phyloP scores from a whole-genome alignment of 2,888 invertebrate genomes.

The Cryptops parisi region DNA sequence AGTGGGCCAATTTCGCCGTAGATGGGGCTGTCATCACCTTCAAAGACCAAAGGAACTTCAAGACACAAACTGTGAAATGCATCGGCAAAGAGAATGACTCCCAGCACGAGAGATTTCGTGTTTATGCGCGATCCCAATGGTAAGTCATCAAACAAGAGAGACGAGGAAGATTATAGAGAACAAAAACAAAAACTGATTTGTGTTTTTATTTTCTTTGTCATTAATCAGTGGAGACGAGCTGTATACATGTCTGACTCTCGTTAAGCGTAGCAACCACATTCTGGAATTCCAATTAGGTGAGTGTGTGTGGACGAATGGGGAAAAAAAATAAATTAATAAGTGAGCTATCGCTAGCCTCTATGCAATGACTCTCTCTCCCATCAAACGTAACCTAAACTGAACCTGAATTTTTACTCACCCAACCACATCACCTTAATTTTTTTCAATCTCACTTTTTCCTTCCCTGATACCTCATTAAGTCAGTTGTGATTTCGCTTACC shows the following conservation, averaged over 20 bases:
- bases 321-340: too few relatives aligned
- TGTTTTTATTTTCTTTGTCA: slow-evolving; percentile 15
- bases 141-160: slow-evolving; percentile 24
- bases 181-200: background rate
- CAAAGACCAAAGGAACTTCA: slow-evolving; percentile 39
- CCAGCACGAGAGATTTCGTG: slow-evolving; percentile 35
- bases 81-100: slow-evolving; percentile 28
- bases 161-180: background rate
- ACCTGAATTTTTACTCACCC: too few relatives aligned
- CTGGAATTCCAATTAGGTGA: slow-evolving; percentile 43
- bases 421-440: slow-evolving; percentile 3
- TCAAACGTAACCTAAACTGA: too few relatives aligned
- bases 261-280: slow-evolving; percentile 43
- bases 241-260: slow-evolving; percentile 44
- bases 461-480: background rate
- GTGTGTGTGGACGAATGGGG: too few relatives aligned
- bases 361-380: too few relatives aligned
- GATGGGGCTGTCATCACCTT: slow-evolving; percentile 36
- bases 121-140: slow-evolving; percentile 42
- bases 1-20: slow-evolving; percentile 44
- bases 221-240: slow-evolving; percentile 41
- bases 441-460: background rate
- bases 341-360: too few relatives aligned
- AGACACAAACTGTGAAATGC: slow-evolving; percentile 40
- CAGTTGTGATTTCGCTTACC: too few relatives aligned